Base-by-base conservation (phyloP, 1,140 invertebrate species). In the Adoxophyes honmai region DNA sequence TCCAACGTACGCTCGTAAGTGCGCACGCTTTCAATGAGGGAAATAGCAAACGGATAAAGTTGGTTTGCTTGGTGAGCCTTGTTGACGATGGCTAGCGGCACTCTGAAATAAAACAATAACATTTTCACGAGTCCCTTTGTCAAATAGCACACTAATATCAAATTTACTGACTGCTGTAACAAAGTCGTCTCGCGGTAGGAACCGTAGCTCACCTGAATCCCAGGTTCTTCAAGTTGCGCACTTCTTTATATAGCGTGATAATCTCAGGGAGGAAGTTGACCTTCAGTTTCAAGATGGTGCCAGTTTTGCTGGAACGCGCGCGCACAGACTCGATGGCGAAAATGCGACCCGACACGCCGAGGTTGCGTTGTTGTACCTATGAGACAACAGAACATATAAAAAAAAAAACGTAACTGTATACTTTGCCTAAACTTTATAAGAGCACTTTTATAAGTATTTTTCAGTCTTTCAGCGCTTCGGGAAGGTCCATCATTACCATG, bases 221-320 rank as follows among this genome's bases (percentile, higher is more conserved):
- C 34, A 99, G 91, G 81, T 96, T 97, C 78, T 98, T 98, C 68
- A 99, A 91, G 90, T 99, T 99, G 34, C 98, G 93, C 9, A 99
- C 98, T 93, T 99, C 98, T 89, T 99, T 99, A 7, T 98, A 96
- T 1, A 99, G 90, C 0, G 97, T 98, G 34, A 99, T 99, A 56
- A 99, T 99, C 88, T 99, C 99, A 0, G 98, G 98, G 35, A 98
- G 91, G 82, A 99, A 99, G 89, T 99, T 99, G 0, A 99, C 98
- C 86, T 95, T 95, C 21, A 99, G 83, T 73, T 96, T 97, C 1
- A 98, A 90, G n/a, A 97, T 91, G 82, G 95, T 98, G 37, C 95
- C 96, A 35, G 94, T 96, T 71, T 96, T 94, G 34, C 96, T 96
- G 53, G 93, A 94, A 52, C 95, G 92, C 1, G 95, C 95, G 57